Percentiles rank a stretch among this genome's conserved stretches.
Conservation (phyloP, 2,113 vertebrate species). For the Bujurquina vittata region DNA sequence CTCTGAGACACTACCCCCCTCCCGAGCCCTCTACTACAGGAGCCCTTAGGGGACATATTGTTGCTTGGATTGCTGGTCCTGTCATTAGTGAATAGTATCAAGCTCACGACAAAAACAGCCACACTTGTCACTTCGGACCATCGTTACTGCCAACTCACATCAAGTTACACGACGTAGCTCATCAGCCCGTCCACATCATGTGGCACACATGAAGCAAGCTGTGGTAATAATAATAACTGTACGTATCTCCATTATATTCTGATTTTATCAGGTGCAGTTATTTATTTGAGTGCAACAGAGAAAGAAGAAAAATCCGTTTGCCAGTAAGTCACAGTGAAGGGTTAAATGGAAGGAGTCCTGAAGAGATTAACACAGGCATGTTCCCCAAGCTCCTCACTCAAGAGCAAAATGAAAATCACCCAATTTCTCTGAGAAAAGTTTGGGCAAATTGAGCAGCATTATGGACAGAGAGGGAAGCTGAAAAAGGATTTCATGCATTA, state of each 20-base stretch:
- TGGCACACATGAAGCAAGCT: not conserved
- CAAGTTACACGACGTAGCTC: not conserved
- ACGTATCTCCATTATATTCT: not conserved
- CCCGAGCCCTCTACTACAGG: conserved; percentile 9
- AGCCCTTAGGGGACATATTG: conserved; percentile 32
- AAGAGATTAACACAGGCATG: conserved; percentile 56
- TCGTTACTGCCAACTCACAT: conserved; percentile 15
- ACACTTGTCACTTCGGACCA: conserved; percentile 14
- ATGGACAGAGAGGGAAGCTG: conserved; percentile 20
- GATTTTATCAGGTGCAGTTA: conserved; percentile 40
- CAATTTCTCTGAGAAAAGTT: conserved; percentile 65
- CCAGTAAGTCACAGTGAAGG: conserved; percentile 19
- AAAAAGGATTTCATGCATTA: conserved; percentile 59
- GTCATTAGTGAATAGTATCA: conserved; percentile 22
- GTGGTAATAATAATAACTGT: no score
- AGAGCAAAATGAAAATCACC: conserved; percentile 66
- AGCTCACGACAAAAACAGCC: not conserved
- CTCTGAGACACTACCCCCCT: conserved; percentile 23
- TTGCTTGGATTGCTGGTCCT: conserved; percentile 8
- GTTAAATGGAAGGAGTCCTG: conserved; percentile 47
- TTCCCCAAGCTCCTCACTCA: conserved; percentile 44
- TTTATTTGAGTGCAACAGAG: conserved; percentile 24
- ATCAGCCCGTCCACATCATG: not conserved
- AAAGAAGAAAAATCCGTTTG: conserved; percentile 31
- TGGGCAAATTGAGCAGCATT: conserved; percentile 44